Conservation (phyloP, 2,888 invertebrate species). For the Carpatolechia fugitivella region DNA sequence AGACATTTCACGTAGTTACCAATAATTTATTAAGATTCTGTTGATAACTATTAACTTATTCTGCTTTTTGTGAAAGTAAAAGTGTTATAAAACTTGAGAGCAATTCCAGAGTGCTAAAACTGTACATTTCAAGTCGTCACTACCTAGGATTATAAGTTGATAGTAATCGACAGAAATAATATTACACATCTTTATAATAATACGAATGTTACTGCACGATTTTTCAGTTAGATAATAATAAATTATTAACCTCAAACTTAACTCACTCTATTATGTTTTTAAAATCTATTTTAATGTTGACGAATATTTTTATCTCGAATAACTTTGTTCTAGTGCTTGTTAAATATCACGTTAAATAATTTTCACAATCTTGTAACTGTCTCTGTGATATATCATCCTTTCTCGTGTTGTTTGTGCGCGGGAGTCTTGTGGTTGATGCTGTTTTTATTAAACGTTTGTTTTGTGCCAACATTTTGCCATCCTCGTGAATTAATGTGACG, state of each 20-base stretch:
- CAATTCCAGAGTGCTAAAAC: no score
- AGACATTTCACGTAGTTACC: conserved; percentile 38
- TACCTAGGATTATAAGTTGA: no score
- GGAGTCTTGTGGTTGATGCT: conserved; percentile 32
- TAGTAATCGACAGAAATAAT: not conserved
- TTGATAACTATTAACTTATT: conserved; percentile 26
- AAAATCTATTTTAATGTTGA: not conserved
- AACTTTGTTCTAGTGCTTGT: not conserved
- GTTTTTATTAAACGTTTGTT: not conserved
- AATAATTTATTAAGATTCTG: conserved; percentile 27
- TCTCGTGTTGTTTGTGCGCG: conserved; percentile 32
- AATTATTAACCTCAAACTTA: not conserved
- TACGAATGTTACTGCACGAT: conserved; percentile 1
- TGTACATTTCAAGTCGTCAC: no score
- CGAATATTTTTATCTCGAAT: not conserved
- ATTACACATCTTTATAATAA: not conserved
- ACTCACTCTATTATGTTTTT: not conserved
- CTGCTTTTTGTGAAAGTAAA: not conserved
- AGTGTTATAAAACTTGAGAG: not conserved
- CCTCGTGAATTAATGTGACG: not conserved
- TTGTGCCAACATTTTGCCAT: not conserved
- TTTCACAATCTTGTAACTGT: conserved; percentile 37
- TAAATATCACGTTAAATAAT: not conserved
- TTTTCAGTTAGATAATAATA: not conserved
- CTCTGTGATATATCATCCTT: conserved; percentile 57